phyloP scores from a whole-genome alignment of 2,888 invertebrate genomes.

The Eilema caniola region DNA sequence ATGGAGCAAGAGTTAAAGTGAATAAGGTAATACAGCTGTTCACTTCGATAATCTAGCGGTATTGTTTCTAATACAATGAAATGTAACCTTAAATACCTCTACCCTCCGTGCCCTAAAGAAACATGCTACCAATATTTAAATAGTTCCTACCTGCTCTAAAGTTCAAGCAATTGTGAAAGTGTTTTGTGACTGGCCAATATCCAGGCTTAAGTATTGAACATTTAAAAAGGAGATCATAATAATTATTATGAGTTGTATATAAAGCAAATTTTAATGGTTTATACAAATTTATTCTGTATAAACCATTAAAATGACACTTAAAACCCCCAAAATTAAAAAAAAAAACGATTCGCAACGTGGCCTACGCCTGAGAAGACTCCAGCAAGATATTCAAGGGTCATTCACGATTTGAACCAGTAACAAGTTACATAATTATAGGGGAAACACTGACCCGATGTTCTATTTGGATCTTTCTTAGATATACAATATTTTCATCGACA shows the following conservation, averaged over 20 bases:
- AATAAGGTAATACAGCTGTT: slow-evolving; percentile 1
- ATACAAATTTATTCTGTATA: too few relatives aligned
- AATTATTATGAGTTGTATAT: background rate
- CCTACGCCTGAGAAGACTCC: too few relatives aligned
- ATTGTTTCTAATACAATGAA: slow-evolving; percentile 1
- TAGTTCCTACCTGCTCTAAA: background rate
- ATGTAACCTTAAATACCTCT: background rate
- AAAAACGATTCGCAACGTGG: too few relatives aligned
- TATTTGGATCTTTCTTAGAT: too few relatives aligned
- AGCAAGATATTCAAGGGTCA: too few relatives aligned
- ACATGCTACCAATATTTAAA: background rate
- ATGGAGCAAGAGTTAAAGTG: background rate
- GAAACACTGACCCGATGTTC: too few relatives aligned
- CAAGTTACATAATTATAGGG: too few relatives aligned
- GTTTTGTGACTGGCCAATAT: background rate
- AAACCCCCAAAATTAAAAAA: too few relatives aligned
- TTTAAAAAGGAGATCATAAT: background rate
- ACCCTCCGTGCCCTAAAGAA: background rate
- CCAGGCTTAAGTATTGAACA: background rate
- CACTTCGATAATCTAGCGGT: slow-evolving; percentile 1
- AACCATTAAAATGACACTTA: too few relatives aligned
- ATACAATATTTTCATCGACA: too few relatives aligned
- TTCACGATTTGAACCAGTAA: too few relatives aligned
- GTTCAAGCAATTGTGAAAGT: background rate
- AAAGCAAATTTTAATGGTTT: too few relatives aligned